Conservation (phyloP, 2,113 vertebrate species). For the Otis tarda region DNA sequence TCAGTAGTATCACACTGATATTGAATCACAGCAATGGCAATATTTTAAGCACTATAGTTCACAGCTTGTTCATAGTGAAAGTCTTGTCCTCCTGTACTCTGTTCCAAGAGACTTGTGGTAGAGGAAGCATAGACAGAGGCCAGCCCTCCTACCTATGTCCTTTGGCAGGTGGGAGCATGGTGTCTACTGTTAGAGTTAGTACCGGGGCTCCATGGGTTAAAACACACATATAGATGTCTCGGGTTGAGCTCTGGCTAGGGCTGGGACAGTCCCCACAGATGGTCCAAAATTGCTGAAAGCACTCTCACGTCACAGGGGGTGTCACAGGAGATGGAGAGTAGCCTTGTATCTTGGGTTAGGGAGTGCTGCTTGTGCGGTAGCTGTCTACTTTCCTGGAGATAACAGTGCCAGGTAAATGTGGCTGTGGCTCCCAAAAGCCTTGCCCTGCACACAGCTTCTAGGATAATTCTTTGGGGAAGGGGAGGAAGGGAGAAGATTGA, state of each 20-base stretch:
- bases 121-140: neutral
- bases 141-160: neutral
- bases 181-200: neutral
- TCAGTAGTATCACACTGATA: neutral
- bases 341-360: too few relatives aligned
- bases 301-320: fast-evolving
- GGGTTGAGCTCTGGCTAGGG: neutral
- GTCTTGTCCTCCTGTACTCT: neutral
- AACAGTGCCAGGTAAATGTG: neutral
- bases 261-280: neutral
- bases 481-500: neutral
- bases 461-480: neutral
- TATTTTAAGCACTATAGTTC: neutral
- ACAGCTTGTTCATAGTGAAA: neutral
- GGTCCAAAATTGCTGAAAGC: neutral
- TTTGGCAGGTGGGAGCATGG: neutral
- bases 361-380: neutral
- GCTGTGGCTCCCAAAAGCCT: neutral
- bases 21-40: neutral
- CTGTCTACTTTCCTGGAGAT: neutral
- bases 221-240: neutral
- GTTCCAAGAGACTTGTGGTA: neutral
- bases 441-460: neutral
- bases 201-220: neutral
- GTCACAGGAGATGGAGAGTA: neutral